A percentile compares a stretch with the other conserved stretches of the same genome.
Evolutionary conservation across 2,113 vertebrate genomes (phyloP).

Genomic region (Mungos mungo): DNA sequence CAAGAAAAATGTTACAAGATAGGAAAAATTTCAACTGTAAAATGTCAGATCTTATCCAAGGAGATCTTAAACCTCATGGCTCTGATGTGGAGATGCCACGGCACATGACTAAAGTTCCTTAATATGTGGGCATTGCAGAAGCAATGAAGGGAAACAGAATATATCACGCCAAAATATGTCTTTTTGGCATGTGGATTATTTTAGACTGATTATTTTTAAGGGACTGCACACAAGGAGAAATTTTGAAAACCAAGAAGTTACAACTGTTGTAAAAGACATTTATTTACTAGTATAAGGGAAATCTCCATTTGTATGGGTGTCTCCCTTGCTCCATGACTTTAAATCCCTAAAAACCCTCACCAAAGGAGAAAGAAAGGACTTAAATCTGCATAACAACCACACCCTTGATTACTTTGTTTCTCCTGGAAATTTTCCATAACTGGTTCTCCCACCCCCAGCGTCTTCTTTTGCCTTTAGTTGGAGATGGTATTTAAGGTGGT

Average conservation of each 20-base stretch:
- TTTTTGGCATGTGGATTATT: neutral
- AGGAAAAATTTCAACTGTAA: neutral
- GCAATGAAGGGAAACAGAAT: neutral
- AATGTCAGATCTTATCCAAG: neutral
- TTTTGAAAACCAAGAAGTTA: neutral
- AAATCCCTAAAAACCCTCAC: neutral
- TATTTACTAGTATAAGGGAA: neutral
- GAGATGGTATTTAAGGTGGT: neutral
- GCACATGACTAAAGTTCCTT: neutral
- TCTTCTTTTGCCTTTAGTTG: neutral
- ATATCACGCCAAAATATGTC: neutral
- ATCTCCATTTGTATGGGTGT: neutral
- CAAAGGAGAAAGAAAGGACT: neutral
- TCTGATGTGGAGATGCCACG: neutral
- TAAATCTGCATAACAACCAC: neutral
- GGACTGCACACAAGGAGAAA: neutral
- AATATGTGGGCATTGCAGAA: neutral
- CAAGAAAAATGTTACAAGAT: neutral
- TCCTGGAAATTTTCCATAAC: neutral
- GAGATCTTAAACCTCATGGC: neutral
- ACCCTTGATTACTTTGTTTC: neutral
- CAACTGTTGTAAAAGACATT: neutral
- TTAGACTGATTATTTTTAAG: constrained; percentile 2
- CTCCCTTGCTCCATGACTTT: neutral
- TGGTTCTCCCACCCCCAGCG: neutral